phyloP scores from a whole-genome alignment of 2,797 vertebrate species.

The Poecilia picta region DNA sequence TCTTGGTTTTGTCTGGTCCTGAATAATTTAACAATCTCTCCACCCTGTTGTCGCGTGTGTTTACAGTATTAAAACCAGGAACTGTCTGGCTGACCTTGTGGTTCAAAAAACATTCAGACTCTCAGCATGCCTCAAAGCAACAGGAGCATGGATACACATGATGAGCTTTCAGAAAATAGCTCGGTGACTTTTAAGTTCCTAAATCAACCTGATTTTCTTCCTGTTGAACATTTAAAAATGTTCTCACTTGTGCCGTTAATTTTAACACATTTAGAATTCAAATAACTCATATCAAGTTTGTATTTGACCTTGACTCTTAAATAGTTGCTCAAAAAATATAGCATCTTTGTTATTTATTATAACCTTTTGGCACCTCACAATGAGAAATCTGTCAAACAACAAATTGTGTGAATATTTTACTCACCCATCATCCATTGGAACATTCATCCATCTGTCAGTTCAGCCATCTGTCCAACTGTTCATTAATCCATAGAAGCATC shows the following conservation, averaged over 20 bases:
- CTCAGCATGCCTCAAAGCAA: conserved; percentile 49
- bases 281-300: neutral
- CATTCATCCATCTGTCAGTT: neutral
- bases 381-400: neutral
- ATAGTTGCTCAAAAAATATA: fast-evolving
- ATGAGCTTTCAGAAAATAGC: conserved; percentile 34
- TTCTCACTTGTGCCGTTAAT: neutral
- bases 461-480: neutral
- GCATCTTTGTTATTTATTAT: neutral
- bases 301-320: neutral
- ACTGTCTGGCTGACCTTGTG: conserved; percentile 58
- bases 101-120: conserved; percentile 56
- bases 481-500: too few species aligned
- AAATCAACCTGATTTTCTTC: neutral
- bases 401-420: neutral
- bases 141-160: conserved; percentile 27
- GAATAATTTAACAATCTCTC: conserved; percentile 69
- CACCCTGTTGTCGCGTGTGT: conserved; percentile 28
- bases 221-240: neutral
- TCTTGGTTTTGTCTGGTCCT: conserved; percentile 49
- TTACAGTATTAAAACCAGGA: conserved; percentile 28
- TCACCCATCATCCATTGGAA: neutral
- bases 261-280: neutral
- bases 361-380: neutral
- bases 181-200: conserved; percentile 4